Conservation (phyloP, 2,113 vertebrate species). For the Oryzias celebensis region DNA sequence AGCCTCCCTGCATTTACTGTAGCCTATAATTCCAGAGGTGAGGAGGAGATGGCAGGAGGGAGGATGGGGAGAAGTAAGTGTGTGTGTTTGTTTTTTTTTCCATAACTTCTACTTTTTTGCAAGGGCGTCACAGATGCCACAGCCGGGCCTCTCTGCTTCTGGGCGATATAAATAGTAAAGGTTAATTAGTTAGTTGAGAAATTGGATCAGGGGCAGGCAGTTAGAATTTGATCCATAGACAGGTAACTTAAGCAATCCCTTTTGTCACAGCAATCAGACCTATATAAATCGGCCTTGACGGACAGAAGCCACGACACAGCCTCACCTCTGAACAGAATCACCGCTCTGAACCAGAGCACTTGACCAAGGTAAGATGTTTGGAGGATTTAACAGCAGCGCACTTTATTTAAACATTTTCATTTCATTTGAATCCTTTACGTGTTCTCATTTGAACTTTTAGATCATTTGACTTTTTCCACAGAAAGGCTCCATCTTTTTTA, state of each 20-base stretch:
- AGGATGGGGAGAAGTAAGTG: constrained; percentile 30
- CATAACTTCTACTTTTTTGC: constrained; percentile 63
- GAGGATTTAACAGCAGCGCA: neutral
- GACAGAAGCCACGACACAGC: constrained; percentile 72
- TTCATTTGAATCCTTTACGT: neutral
- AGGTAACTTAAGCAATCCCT: constrained; percentile 89
- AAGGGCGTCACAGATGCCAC: constrained; percentile 60
- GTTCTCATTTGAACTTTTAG: no score
- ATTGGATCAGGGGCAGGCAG: constrained; percentile 84
- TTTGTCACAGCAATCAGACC: constrained; percentile 85
- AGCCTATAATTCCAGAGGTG: constrained; percentile 42
- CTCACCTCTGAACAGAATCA: constrained; percentile 72
- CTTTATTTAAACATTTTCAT: neutral
- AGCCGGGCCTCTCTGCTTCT: constrained; percentile 42
- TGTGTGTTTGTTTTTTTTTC: neutral
- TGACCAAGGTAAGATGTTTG: constrained; percentile 60
- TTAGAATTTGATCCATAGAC: constrained; percentile 88
- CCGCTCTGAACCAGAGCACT: constrained; percentile 57
- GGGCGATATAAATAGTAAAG: constrained; percentile 89
- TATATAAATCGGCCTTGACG: constrained; percentile 87
- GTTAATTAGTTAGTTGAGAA: constrained; percentile 92
- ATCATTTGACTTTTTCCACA: no score
- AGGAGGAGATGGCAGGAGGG: constrained; percentile 32
- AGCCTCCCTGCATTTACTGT: constrained; percentile 40
- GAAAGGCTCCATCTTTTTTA: no score